Conservation (phyloP, 2,888 invertebrate species). For the Myopa tessellatipennis region DNA sequence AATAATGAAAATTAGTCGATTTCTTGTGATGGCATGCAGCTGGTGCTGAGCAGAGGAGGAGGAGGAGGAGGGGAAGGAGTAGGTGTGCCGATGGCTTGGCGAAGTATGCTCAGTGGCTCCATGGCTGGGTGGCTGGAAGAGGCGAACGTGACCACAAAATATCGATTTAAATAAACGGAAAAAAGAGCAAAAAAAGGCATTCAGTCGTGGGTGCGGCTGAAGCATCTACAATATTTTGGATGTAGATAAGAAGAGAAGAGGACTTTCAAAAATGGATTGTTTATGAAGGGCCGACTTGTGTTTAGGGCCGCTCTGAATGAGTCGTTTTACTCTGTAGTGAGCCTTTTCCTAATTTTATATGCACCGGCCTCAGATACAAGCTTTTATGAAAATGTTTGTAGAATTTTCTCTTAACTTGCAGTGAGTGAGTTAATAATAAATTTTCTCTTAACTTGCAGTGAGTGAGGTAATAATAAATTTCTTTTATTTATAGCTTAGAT, state of each 20-base stretch:
- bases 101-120: background rate
- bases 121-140: background rate
- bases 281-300: background rate
- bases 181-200: background rate
- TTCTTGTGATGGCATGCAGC: background rate
- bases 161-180: constrained; percentile 36
- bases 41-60: background rate
- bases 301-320: background rate
- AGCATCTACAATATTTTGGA: background rate
- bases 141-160: constrained; percentile 29
- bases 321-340: no score
- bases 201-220: background rate
- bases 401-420: background rate
- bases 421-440: background rate
- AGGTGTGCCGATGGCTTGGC: background rate
- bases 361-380: no score
- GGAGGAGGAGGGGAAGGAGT: background rate
- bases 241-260: background rate
- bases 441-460: background rate
- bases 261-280: background rate
- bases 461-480: background rate
- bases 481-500: constrained; percentile 2
- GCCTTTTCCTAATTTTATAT: no score
- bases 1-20: constrained; percentile 40
- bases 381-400: no score